Conservation (phyloP, 2,113 vertebrate species). For the Malurus alboscapulatus region DNA sequence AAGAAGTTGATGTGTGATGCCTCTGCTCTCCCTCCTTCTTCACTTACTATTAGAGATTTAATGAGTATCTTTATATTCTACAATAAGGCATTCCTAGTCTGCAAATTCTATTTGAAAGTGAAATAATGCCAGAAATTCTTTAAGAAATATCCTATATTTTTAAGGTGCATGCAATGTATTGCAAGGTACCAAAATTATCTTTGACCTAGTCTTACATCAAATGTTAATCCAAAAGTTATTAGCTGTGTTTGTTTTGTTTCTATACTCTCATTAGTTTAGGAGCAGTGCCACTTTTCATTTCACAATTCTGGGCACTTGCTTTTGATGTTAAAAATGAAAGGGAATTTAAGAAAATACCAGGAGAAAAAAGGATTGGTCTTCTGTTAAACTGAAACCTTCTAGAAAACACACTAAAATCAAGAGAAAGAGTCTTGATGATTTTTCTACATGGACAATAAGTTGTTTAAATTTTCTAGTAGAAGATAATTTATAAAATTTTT, state of each 20-base stretch:
- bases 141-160: neutral
- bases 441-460: rapidly evolving
- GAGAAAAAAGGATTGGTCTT: neutral
- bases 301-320: neutral
- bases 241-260: neutral
- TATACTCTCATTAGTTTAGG: neutral
- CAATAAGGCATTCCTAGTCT: neutral
- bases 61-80: neutral
- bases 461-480: neutral
- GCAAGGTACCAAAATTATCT: neutral
- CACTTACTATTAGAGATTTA: neutral
- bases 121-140: neutral
- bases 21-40: neutral
- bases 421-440: neutral
- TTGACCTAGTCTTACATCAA: neutral
- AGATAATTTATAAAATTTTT: neutral
- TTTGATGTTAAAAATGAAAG: neutral
- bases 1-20: neutral
- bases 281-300: neutral
- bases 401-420: neutral
- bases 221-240: neutral
- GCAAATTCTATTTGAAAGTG: neutral
- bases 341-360: neutral
- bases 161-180: neutral
- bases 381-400: neutral